Evolutionary conservation across 2,797 vertebrate species (phyloP), one percentile per base, ranked within the genome.

Genomic region (Chrysocyon brachyurus): DNA sequence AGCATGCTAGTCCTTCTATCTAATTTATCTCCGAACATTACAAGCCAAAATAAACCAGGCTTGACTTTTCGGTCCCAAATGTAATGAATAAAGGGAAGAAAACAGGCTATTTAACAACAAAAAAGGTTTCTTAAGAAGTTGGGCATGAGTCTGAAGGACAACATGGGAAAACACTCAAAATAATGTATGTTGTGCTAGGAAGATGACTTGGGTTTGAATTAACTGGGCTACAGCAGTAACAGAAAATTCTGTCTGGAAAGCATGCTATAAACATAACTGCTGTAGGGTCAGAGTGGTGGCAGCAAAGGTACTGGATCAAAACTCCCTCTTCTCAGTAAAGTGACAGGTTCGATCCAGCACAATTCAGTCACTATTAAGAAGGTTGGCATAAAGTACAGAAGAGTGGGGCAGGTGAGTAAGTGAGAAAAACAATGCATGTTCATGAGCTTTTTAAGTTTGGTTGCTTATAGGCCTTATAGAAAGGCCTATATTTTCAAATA

Each of bases 401-500:
- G 22, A 90, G 24, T 5, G 52, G 26, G 79, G 72, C 17, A 75
- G 21, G 26, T 22, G 54, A 92, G 57, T 12, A 75, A 40, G 21
- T 31, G 26, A 15, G 59, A 66, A 87, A 75, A 88, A 73, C 40
- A 75, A 66, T 2, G 36, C 4, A 8, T 84, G 40, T 24, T 66
- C 33, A 28, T 1, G 15, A 36, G 46, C 10, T 90, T 94, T 73
- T 49, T 59, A 94, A 91, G 61, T 83, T 22, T 93, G 54, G 61
- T 46, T 92, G 57, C 14, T 46, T 6, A 87, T n/a, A n/a, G n/a
- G n/a, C n/a, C n/a, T n/a, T n/a, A n/a, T n/a, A 73, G 57, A 88
- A 81, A 91, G 33, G 21, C 24, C 91, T 92, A 49, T 17, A 84
- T 85, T 96, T 90, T 75, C 68, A 97, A 78, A 79, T 83, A 98